Conservation (phyloP, 2,888 invertebrate species). For the Cacoxenus indagator region DNA sequence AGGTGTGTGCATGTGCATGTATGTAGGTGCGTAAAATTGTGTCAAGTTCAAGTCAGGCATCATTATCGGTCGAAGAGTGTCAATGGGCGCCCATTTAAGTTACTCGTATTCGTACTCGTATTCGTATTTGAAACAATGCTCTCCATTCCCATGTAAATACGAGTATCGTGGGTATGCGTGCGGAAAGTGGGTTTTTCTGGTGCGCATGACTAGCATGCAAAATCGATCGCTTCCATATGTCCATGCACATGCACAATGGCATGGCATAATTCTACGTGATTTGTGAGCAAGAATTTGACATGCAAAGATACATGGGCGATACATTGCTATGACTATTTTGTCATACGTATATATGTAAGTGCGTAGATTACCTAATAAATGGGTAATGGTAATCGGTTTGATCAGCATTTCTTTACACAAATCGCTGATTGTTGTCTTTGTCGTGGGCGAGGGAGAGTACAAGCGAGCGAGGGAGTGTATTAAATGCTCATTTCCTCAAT, state of each 20-base stretch:
- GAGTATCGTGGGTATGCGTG: too few relatives aligned
- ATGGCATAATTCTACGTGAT: neutral
- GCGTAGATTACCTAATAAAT: neutral
- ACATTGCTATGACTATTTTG: neutral
- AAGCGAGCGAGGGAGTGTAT: neutral
- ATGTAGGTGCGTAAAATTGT: constrained; percentile 1
- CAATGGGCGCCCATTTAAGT: too few relatives aligned
- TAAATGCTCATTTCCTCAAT: neutral
- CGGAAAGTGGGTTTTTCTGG: too few relatives aligned
- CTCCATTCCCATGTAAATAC: too few relatives aligned
- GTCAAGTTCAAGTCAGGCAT: constrained; percentile 56
- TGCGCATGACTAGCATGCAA: neutral
- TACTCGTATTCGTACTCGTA: too few relatives aligned
- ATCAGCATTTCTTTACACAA: neutral
- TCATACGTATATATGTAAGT: too few relatives aligned
- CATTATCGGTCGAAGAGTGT: too few relatives aligned
- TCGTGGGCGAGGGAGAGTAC: neutral
- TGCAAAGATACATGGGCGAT: neutral
- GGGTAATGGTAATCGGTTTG: neutral
- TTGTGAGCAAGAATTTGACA: neutral
- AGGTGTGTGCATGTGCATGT: too few relatives aligned
- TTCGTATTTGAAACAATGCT: too few relatives aligned
- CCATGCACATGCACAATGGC: neutral
- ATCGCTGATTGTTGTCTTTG: neutral
- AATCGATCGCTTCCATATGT: neutral